These are phyloP conservation scores for Vireo altiloquus DNA, from an alignment of 2,113 vertebrate species.

Conservation along the genomic window DNA sequence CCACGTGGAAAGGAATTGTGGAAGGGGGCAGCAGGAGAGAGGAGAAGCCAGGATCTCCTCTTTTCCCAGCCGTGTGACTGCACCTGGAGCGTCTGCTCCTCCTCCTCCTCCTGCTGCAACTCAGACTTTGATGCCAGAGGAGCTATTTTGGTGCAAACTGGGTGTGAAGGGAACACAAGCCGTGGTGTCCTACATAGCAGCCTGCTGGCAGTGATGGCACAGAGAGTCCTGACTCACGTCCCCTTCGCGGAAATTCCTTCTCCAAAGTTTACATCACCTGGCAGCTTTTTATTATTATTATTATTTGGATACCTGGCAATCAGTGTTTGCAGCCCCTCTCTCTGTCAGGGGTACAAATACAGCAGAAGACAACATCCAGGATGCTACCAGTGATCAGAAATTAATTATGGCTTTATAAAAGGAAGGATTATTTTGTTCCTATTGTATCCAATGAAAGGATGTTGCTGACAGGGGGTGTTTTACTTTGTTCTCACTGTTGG, in stretches of 20 bases:
- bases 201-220: not conserved
- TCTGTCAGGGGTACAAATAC: not conserved
- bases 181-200: not conserved
- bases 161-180: not conserved
- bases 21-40: not conserved
- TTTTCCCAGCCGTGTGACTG: accelerated
- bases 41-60: not conserved
- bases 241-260: not conserved
- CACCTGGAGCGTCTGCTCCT: not conserved
- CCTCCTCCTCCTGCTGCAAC: not conserved
- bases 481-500: not conserved
- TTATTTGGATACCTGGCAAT: not conserved
- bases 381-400: not conserved
- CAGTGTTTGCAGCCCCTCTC: not conserved
- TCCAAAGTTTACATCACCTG: not conserved
- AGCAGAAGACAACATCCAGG: not conserved
- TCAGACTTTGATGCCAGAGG: not conserved
- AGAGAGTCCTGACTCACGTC: not conserved
- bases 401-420: not conserved
- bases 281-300: not conserved
- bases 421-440: not conserved
- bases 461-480: not conserved
- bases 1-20: not conserved
- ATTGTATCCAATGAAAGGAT: not conserved
- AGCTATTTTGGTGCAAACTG: slow-evolving; percentile 16